Conservation (phyloP, 1,140 invertebrate species). For the Steinernema feltiae region DNA sequence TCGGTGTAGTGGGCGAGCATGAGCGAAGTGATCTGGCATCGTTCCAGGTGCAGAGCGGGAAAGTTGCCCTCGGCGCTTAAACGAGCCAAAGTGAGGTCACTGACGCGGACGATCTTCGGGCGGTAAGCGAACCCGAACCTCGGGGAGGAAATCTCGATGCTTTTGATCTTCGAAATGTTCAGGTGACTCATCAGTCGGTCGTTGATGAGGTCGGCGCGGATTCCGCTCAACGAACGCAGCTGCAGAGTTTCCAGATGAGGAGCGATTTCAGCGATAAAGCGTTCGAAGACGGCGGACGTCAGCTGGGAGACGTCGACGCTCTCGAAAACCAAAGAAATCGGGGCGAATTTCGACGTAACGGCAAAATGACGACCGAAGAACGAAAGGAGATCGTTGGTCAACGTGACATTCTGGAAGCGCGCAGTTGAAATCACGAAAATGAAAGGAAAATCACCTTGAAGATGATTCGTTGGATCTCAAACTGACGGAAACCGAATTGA, state of each 20-base stretch:
- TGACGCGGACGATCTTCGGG: neutral
- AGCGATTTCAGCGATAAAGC: neutral
- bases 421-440: neutral
- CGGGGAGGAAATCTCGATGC: neutral
- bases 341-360: neutral
- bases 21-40: constrained; percentile 2
- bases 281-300: neutral
- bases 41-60: neutral
- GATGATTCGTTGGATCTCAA: neutral
- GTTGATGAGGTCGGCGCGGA: neutral
- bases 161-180: neutral
- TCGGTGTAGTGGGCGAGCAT: constrained; percentile 3
- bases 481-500: neutral
- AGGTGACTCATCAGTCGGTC: neutral
- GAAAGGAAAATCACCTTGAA: neutral
- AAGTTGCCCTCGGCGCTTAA: neutral
- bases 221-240: neutral
- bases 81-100: neutral
- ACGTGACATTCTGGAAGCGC: neutral
- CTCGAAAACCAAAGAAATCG: neutral
- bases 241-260: neutral
- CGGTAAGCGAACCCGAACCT: neutral
- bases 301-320: neutral
- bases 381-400: neutral
- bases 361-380: neutral